Conservation (phyloP, 2,113 vertebrate species). For the Trinectes maculatus region DNA sequence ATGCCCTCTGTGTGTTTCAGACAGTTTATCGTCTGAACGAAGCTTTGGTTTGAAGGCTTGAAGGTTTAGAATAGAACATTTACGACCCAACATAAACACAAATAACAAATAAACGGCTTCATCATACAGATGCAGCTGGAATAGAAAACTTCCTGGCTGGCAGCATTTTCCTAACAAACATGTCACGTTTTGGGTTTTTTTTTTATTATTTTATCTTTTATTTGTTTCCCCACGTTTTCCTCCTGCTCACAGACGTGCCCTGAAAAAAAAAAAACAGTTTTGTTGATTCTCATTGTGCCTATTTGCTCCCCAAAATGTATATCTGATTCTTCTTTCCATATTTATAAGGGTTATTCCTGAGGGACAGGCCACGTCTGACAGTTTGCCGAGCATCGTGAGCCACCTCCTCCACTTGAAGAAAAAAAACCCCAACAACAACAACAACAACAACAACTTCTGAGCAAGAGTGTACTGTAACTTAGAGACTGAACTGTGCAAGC, state of each 20-base stretch:
- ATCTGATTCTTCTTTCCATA: conserved; percentile 73
- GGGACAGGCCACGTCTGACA: conserved; percentile 65
- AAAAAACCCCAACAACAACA: conserved; percentile 24
- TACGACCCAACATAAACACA: too few species aligned
- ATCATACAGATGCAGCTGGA: neutral
- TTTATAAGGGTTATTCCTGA: conserved; percentile 64
- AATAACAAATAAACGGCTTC: too few species aligned
- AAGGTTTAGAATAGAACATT: too few species aligned
- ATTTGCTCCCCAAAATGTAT: conserved; percentile 65
- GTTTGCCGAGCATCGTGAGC: conserved; percentile 68
- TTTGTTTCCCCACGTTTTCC: conserved; percentile 41
- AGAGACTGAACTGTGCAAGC: conserved; percentile 66
- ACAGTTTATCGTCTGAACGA: neutral
- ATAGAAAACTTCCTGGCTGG: conserved; percentile 6
- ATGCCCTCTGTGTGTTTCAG: conserved; percentile 23
- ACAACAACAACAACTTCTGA: conserved; percentile 59
- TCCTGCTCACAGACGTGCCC: conserved; percentile 44
- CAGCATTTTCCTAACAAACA: conserved; percentile 24
- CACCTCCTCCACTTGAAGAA: conserved; percentile 61
- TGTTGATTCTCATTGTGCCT: conserved; percentile 65
- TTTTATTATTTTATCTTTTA: conserved; percentile 37
- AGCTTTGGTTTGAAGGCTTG: conserved; percentile 1
- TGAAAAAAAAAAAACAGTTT: conserved; percentile 61
- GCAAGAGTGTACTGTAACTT: conserved; percentile 68
- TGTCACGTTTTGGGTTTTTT: too few species aligned